phyloP scores from a whole-genome alignment of 2,888 invertebrate species.

The Liopterus haemorrhoidalis region DNA sequence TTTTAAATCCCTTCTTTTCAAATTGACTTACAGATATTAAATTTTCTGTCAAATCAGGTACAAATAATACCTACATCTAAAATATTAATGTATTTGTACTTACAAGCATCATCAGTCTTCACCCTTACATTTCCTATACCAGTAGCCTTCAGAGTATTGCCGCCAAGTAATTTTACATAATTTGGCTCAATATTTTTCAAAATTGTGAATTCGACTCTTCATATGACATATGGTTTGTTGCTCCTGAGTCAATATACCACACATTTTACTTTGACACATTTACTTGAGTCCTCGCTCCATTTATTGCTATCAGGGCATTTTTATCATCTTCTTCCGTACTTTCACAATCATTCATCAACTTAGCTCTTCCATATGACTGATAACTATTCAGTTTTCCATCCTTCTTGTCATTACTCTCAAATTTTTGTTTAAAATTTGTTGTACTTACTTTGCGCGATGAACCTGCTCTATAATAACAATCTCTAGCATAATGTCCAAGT shows the following conservation, averaged over 20 bases:
- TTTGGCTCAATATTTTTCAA: constrained; percentile 6
- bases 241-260: no score
- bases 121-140: constrained; percentile 8
- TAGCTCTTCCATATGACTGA: no score
- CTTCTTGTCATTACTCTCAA: no score
- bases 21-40: constrained; percentile 9
- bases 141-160: constrained; percentile 1
- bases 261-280: no score
- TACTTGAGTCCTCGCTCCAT: no score
- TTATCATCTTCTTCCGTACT: no score
- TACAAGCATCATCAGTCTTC: constrained; percentile 3
- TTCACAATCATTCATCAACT: no score
- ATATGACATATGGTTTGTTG: neutral
- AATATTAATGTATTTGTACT: constrained; percentile 10
- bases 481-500: neutral
- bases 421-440: no score
- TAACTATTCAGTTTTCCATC: no score
- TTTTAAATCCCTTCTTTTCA: constrained; percentile 7
- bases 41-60: constrained; percentile 10
- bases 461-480: neutral
- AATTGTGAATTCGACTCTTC: neutral
- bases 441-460: no score
- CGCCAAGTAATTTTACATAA: constrained; percentile 10
- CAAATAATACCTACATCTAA: constrained; percentile 8
- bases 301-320: no score